phyloP scores from a whole-genome alignment of 2,888 invertebrate genomes.

The Allolobophora icterica region DNA sequence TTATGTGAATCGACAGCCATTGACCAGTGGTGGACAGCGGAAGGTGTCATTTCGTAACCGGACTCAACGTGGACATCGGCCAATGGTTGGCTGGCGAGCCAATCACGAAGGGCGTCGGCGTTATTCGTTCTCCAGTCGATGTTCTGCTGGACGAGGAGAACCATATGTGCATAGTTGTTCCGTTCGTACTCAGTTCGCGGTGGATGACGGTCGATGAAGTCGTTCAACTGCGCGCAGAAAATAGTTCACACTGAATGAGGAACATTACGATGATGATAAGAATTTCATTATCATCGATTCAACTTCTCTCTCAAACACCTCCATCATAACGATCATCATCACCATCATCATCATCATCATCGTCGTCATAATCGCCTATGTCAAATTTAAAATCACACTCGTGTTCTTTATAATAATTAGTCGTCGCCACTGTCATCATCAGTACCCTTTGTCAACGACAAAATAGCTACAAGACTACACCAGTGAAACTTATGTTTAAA shows the following conservation, averaged over 20 bases:
- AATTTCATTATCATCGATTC: too few species aligned
- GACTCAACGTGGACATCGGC: background rate
- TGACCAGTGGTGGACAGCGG: background rate
- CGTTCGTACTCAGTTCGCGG: background rate
- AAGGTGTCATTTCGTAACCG: background rate
- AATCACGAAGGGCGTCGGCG: background rate
- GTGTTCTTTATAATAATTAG: background rate
- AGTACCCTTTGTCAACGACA: background rate
- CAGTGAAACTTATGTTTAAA: too few species aligned
- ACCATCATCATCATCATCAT: too few species aligned
- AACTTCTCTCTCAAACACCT: too few species aligned
- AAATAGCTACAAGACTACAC: background rate
- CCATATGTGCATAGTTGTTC: background rate
- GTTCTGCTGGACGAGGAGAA: slow-evolving; percentile 28
- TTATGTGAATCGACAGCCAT: slow-evolving; percentile 14
- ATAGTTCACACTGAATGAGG: background rate
- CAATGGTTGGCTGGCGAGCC: background rate
- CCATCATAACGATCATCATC: too few species aligned
- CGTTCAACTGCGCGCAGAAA: background rate
- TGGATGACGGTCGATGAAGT: slow-evolving; percentile 30
- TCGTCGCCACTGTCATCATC: slow-evolving; percentile 29
- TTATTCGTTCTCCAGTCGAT: slow-evolving; percentile 22
- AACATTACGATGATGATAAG: too few species aligned
- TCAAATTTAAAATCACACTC: background rate
- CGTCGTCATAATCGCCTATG: too few species aligned